A percentile compares a stretch with the other conserved stretches of the same genome.
Conservation (phyloP, 53 echinoderm and acorn worm species). For the Patiria pectinifera region DNA sequence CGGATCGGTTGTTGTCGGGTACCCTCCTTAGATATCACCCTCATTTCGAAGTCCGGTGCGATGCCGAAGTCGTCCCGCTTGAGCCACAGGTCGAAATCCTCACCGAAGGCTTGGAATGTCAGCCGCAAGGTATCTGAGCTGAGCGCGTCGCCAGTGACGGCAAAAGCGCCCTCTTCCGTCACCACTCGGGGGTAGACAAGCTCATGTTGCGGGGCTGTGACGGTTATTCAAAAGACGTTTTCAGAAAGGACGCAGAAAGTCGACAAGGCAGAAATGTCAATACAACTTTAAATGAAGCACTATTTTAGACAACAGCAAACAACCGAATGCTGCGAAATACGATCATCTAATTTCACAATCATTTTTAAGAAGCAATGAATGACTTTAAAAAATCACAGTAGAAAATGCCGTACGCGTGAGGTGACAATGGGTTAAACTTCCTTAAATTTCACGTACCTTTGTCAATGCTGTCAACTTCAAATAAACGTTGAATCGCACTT, state of each 20-base stretch:
- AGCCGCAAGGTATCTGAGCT: neutral
- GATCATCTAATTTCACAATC: too few species aligned
- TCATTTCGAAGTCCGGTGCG: neutral
- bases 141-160: slow-evolving; percentile 1
- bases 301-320: too few species aligned
- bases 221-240: neutral
- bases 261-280: too few species aligned
- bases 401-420: too few species aligned
- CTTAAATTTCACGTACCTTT: neutral
- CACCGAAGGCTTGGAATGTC: slow-evolving; percentile 14
- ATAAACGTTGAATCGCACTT: neutral
- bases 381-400: too few species aligned
- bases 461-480: neutral
- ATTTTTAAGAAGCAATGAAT: too few species aligned
- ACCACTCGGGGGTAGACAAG: neutral
- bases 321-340: too few species aligned
- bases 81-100: neutral
- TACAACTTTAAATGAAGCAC: too few species aligned
- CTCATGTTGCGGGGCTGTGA: neutral
- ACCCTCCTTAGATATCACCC: neutral
- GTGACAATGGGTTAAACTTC: too few species aligned
- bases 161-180: slow-evolving; percentile 9
- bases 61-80: slow-evolving; percentile 5
- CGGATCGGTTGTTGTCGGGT: neutral
- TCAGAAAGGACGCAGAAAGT: too few species aligned